Base-by-base conservation (phyloP, 2,797 vertebrate species). In the Myiothlypis coronata region DNA sequence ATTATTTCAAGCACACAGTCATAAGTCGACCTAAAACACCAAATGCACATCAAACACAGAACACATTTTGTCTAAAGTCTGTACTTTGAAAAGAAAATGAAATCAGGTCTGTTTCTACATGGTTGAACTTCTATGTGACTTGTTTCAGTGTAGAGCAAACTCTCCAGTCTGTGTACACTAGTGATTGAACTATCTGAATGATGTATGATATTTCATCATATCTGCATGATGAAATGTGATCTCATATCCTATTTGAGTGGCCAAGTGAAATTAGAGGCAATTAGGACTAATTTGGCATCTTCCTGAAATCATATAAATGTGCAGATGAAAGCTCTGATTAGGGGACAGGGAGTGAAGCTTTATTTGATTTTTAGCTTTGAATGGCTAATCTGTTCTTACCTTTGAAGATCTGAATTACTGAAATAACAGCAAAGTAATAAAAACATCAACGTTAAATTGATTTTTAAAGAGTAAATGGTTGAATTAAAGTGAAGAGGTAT, bases 241-340 rank as follows among this genome's bases (percentile, higher is more conserved):
- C 65, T 95, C 90, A 91, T 93, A 94, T 75, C 92, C 92, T 93
- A 35, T 78, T 89, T 84, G 85, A 95, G 57, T 83, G 88, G 46
- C 85, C 90, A 95, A 91, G 77, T 93, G 74, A 96, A 95, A 93
- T 94, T 93, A 92, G 64, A 93, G 27, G 39, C 70, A 93, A 87
- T 96, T 96, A 91, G 61, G 72, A 89, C 16, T 89, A 84, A 95
- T 80, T 88, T 93, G 78, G 55, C 69, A 95, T 83, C 77, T 89
- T 95, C 76, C 74, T 78, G 61, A 82, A 75, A 55, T 75, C 80
- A 77, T 76, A 94, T 78, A 95, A 95, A 88, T 56, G 79, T 63
- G 55, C 55, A 95, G 91, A 93, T 89, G 75, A 86, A 95, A 96
- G 89, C 74, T 84, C 68, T 93, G 92, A 82, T 94, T 79, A 86